Conservation (phyloP, 2,113 vertebrate genomes). For the Rhizomys pruinosus region DNA sequence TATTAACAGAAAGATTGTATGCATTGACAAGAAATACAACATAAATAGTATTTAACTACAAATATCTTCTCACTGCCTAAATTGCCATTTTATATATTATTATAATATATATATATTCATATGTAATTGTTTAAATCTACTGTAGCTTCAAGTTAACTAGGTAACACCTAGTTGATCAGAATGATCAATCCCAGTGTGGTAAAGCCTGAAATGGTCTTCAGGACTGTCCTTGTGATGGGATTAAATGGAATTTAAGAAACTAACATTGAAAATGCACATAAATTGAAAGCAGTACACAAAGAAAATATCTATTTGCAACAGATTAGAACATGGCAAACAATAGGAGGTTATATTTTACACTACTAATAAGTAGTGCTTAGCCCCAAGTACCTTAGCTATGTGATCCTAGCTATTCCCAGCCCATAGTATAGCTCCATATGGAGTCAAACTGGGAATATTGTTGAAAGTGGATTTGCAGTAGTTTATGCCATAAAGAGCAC, state of each 20-base stretch:
- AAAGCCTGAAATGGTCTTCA: neutral
- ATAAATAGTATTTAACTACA: neutral
- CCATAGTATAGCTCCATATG: neutral
- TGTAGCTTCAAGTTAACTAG: neutral
- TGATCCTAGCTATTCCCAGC: neutral
- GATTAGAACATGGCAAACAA: neutral
- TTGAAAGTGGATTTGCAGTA: neutral
- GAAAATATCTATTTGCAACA: neutral
- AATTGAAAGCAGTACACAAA: neutral
- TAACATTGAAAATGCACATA: constrained; percentile 29
- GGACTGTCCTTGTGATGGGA: constrained; percentile 5
- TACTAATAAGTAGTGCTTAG: neutral
- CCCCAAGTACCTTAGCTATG: neutral
- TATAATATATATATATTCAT: neutral
- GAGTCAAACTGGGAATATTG: neutral
- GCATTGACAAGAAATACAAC: neutral
- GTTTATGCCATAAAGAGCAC: neutral
- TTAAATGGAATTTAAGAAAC: constrained; percentile 14
- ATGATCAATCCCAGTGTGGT: neutral
- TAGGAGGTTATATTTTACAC: constrained; percentile 29
- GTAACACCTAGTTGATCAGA: neutral
- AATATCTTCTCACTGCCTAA: neutral
- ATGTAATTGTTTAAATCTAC: neutral
- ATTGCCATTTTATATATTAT: no score
- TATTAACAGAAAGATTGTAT: neutral